Evolutionary conservation across 2,888 invertebrate genomes (phyloP), one percentile per base, ranked within the genome.

Genomic region (Xanthostigma xanthostigma): DNA sequence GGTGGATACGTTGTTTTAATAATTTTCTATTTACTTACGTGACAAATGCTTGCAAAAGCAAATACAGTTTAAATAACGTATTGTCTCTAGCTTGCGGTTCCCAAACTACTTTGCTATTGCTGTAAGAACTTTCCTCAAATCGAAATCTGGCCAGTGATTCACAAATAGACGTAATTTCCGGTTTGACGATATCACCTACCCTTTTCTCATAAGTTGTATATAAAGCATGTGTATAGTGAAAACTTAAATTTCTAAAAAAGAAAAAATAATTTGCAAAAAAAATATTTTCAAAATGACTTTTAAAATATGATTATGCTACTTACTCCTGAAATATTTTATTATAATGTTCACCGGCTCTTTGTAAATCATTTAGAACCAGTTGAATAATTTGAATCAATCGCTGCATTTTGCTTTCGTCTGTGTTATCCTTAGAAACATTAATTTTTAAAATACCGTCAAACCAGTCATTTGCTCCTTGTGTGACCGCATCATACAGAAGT

Each of bases 11-110:
- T 27, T 17, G 4, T 17, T 27, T 27, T 5, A 27, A 27, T 38
- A 11, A 45, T 3, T 14, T 8, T 13, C 12, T 33, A 17, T 8
- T 9, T 46, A 75, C 84, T 73, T 70, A 79, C 76, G 76, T 71
- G 40, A 84, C 75, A 69, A 92, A 92, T 66, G 92, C 81, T 64
- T 94, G 92, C 48, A 96, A 68, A 1, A 89, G 81, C 53, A 96
- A 74, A 67, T 96, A 96, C 8, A 96, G 72, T 65, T 95, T 93
- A 65, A 96, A 93, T 45, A 96, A 69, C 2, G 87, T 84, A 1
- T 92, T 93, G 1, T 91, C 91, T 74, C 88, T 81, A 2, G 80
- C 77, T 39, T 90, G 67, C 11, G 84, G 81, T 54, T 84, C 82
- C 5, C 75, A 73, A 0, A 69, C 2, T 72, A 76, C 50, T 73